Percentiles rank a stretch among this genome's conserved stretches.
Conservation (phyloP, 2,797 vertebrate species). For the Hydrolagus colliei region DNA sequence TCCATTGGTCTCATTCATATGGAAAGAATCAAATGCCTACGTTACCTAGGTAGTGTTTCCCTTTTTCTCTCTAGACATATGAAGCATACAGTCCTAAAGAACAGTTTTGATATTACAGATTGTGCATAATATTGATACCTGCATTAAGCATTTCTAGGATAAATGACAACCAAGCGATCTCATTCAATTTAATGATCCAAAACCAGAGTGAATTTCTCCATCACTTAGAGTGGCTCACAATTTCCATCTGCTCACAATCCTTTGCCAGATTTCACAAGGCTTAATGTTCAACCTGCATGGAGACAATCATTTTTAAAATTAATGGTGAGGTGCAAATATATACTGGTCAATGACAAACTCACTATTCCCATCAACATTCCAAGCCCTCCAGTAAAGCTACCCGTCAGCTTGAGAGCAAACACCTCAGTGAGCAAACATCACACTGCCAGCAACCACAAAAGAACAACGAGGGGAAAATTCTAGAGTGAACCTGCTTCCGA, state of each 20-base stretch:
- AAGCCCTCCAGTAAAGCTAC: not conserved
- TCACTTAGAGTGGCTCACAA: too few species aligned
- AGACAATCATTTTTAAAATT: not conserved
- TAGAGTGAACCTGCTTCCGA: not conserved
- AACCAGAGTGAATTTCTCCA: too few species aligned
- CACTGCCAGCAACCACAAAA: not conserved
- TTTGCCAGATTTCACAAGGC: not conserved
- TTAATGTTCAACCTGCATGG: not conserved
- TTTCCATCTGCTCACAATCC: not conserved
- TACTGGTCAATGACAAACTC: too few species aligned
- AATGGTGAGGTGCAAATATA: not conserved
- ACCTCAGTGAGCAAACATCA: not conserved
- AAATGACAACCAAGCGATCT: too few species aligned
- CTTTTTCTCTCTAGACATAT: too few species aligned
- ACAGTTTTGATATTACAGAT: not conserved
- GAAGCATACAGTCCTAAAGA: not conserved
- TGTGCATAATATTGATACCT: not conserved
- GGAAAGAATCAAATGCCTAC: too few species aligned
- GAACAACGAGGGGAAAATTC: not conserved
- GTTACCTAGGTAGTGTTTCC: too few species aligned
- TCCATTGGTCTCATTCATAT: too few species aligned
- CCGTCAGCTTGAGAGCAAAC: not conserved
- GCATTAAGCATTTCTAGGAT: too few species aligned
- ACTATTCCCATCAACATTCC: not conserved
- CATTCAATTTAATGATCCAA: too few species aligned